Evolutionary conservation across 2,888 invertebrate genomes (phyloP), one percentile per base, ranked within the genome.

Genomic region (Diarsia mendica): DNA sequence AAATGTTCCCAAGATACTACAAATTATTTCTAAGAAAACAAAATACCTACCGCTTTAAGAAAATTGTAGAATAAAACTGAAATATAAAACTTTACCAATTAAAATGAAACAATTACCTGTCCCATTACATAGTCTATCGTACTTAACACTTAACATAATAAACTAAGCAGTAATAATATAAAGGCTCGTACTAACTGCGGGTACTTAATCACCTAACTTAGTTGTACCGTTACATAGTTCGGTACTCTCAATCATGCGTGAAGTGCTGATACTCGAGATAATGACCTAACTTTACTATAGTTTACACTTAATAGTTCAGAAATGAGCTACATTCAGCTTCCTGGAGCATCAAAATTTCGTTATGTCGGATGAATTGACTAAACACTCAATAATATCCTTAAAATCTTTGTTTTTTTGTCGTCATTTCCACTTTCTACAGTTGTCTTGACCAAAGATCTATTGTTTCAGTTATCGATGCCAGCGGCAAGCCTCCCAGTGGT

Each of bases 401-500:
- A 44, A 28, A 28, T 18, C 20, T 8, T 11, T 18, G 10, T 18
- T 23, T 23, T 15, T 6, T 13, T 23, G 3, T 39, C 15, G 0
- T n/a, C 13, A 71, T 33, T 13, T 15, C 13, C 20, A n/a, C 15
- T 15, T 13, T n/a, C n/a, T n/a, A 60, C 10, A 60, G 44, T n/a
- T 33, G 33, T 20, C 33, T 18, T 48, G 69, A 55, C 44, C 4
- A 53, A 4, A 49, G 5, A 46, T 49, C 28, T 67, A 64, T 48
- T 77, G 15, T 85, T 83, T 39, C 86, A 97, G 97, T 96, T 89
- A 39, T 94, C 10, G 97, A 97, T 77, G 93, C 96, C 33, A 94
- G 93, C 28, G 94, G 92, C 0, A 95, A 93, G 85, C 64, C 93
- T 0, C 96, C 96, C 3, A 90, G 91, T n/a, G 96, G 96, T 0